phyloP scores from a whole-genome alignment of 2,888 invertebrate species.

The Toxonevra muliebris region DNA sequence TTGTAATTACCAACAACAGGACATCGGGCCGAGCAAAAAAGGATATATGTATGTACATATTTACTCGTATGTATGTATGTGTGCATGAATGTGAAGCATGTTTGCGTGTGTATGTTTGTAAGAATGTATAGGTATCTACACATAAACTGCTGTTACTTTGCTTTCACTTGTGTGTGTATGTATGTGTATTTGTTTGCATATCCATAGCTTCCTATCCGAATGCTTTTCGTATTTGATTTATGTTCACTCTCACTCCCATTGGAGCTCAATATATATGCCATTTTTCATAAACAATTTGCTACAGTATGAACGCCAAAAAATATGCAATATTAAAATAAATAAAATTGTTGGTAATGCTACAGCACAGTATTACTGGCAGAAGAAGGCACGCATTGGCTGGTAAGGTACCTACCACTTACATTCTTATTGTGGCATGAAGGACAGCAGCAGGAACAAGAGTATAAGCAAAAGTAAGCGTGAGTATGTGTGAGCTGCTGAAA shows the following conservation, averaged over 20 bases:
- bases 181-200: neutral
- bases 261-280: constrained; percentile 5
- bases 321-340: constrained; percentile 32
- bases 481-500: too few relatives aligned
- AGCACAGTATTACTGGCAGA: too few relatives aligned
- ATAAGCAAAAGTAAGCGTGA: too few relatives aligned
- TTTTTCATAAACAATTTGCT: constrained; percentile 28
- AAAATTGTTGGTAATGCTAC: constrained; percentile 8
- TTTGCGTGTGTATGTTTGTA: too few relatives aligned
- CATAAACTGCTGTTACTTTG: neutral
- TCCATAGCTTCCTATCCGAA: neutral
- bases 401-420: too few relatives aligned
- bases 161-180: neutral
- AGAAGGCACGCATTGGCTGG: too few relatives aligned
- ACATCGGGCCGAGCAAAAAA: neutral
- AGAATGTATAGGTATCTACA: neutral
- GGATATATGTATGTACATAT: neutral
- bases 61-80: neutral
- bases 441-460: too few relatives aligned
- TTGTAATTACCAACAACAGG: constrained; percentile 30
- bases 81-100: neutral
- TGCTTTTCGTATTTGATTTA: constrained; percentile 22
- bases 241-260: constrained; percentile 22
- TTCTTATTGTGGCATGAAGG: too few relatives aligned
- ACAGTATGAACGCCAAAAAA: constrained; percentile 17